Conservation (phyloP, 53 echinoderm and acorn worm genomes). For the Crossaster papposus region DNA sequence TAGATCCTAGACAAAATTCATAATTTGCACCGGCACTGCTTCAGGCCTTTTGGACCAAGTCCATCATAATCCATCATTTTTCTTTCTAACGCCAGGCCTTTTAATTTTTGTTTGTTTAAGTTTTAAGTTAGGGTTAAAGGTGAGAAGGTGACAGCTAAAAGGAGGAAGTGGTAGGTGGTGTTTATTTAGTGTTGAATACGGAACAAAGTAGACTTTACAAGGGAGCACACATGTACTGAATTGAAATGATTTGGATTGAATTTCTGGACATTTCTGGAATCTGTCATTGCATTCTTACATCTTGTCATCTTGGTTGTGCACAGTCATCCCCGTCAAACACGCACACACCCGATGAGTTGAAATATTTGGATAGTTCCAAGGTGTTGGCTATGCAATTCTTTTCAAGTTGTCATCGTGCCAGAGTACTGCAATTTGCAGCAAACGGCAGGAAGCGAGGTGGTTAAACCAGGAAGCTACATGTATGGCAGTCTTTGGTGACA, state of each 20-base stretch:
- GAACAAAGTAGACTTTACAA: neutral
- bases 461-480: conserved; percentile 34
- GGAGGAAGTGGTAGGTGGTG: neutral
- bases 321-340: neutral
- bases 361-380: neutral
- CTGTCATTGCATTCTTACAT: too few species aligned
- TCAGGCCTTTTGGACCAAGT: too few species aligned
- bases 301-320: neutral
- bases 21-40: too few species aligned
- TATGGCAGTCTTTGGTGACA: conserved; percentile 42
- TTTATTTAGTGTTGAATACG: neutral
- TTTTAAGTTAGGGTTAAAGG: too few species aligned
- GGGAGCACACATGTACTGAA: neutral
- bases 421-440: neutral
- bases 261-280: neutral
- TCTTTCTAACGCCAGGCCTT: too few species aligned
- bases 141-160: neutral
- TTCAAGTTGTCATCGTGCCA: neutral
- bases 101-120: too few species aligned
- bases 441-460: conserved; percentile 17
- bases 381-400: neutral
- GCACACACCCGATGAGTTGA: neutral
- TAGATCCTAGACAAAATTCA: too few species aligned
- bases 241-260: too few species aligned
- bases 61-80: too few species aligned